Base-by-base conservation (phyloP, 2,113 vertebrate species). In the Mola mola region DNA sequence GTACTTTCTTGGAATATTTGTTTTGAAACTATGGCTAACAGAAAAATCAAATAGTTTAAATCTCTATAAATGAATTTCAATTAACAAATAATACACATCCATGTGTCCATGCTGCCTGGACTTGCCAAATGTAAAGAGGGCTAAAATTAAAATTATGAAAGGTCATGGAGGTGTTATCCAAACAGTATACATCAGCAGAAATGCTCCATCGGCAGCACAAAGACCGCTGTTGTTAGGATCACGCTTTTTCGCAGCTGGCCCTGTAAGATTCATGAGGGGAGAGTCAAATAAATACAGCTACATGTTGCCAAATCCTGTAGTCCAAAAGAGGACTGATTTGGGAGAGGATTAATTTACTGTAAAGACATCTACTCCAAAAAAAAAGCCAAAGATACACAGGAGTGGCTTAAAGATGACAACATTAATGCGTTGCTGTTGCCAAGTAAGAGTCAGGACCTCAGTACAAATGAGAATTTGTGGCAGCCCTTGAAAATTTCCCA, bases 391-490 rank as follows among this genome's bases (percentile, higher is more conserved):
- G 42, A 26, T 31, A 38, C 25, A 42, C 5, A 48, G 46, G 41
- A 29, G 29, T 22, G 2, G 6, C 34, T 21, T 41, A n/a, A 28
- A 65, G 55, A 46, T 7, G 20, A 31, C 48, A 4, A n/a, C 40
- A 46, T 55, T 28, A 69, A 55, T 50, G 46, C 33, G 29, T 19
- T 13, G 3, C 47, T 36, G 15, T 40, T 19, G 25, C 44, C 21
- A 40, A 62, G 52, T 46, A 42, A 13, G 9, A 41, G 19, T 62
- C 25, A 37, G n/a, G 55, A 46, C 60, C 22, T 47, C 53, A 16
- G 25, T 56, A 4, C 11, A 12, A 63, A 59, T 8, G 16, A 44
- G 44, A 44, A 33, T 37, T 38, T 61, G 25, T 46, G 46, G 31
- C 19, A 6, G 24, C 15, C 17, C 22, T n/a, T 36, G 13, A 55